phyloP scores from a whole-genome alignment of 2,113 vertebrate genomes.

The Tetraodon nigroviridis region DNA sequence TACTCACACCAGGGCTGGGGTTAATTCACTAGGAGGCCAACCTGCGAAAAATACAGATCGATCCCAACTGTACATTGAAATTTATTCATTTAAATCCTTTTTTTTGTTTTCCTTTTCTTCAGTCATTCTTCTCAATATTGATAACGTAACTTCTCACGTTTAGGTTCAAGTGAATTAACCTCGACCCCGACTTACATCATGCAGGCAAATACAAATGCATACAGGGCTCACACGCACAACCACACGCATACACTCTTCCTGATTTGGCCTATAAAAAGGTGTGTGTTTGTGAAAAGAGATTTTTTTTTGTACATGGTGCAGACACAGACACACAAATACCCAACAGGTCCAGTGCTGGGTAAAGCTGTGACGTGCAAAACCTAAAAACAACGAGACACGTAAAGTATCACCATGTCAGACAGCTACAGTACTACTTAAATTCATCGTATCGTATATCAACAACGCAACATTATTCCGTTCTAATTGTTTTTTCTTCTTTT shows the following conservation, averaged over 20 bases:
- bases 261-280: conserved; percentile 74
- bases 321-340: conserved; percentile 29
- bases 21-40: conserved; percentile 51
- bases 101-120: too few species aligned
- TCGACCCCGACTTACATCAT: conserved; percentile 66
- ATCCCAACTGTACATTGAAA: conserved; percentile 33
- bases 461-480: conserved; percentile 59
- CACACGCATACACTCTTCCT: conserved; percentile 58
- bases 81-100: conserved; percentile 21
- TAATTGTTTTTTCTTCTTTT: conserved; percentile 58
- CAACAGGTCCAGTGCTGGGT: conserved; percentile 64
- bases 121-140: conserved; percentile 38
- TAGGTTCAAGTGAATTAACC: conserved; percentile 62
- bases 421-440: conserved; percentile 68
- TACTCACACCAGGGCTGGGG: conserved; percentile 60
- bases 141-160: conserved; percentile 23
- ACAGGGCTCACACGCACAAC: conserved; percentile 14
- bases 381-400: conserved; percentile 54
- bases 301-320: conserved; percentile 29
- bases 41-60: conserved; percentile 22
- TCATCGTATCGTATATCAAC: conserved; percentile 58
- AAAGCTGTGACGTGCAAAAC: conserved; percentile 53
- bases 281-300: conserved; percentile 61
- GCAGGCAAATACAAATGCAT: conserved; percentile 61
- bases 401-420: conserved; percentile 60